Evolutionary conservation across 2,797 vertebrate genomes (phyloP).

Genomic region (Hapalemur alaotrensis): DNA sequence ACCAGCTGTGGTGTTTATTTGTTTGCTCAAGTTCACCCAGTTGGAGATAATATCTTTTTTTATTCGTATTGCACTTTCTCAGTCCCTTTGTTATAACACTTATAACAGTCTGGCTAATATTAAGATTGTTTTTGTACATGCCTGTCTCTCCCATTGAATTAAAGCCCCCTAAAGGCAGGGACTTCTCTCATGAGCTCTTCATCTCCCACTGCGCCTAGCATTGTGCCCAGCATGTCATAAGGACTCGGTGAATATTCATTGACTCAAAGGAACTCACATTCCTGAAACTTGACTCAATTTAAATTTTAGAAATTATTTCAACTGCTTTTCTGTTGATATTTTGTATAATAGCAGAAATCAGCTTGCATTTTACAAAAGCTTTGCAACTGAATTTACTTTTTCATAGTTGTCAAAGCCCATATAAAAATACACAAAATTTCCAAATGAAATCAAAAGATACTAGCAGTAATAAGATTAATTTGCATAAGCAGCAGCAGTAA

Average conservation of each 20-base stretch:
- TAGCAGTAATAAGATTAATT: constrained; percentile 21
- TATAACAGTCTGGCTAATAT: constrained; percentile 64
- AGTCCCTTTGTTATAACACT: constrained; percentile 59
- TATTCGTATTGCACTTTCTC: constrained; percentile 59
- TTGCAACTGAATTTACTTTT: constrained; percentile 20
- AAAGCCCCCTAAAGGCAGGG: constrained; percentile 47
- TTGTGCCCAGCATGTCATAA: constrained; percentile 48
- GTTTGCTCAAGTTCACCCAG: constrained; percentile 73
- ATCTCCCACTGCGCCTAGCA: constrained; percentile 61
- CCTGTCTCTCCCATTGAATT: constrained; percentile 50
- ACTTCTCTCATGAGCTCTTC: background rate
- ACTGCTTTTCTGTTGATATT: constrained; percentile 27
- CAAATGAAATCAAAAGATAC: constrained; percentile 44
- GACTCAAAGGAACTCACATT: background rate
- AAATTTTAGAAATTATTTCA: constrained; percentile 57
- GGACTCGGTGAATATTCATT: constrained; percentile 51
- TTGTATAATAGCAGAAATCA: constrained; percentile 2
- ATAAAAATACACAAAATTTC: constrained; percentile 16
- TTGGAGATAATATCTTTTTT: constrained; percentile 78
- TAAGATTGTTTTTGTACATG: constrained; percentile 28
- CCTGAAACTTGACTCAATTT: constrained; percentile 38
- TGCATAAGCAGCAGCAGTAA: background rate
- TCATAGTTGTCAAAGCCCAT: background rate
- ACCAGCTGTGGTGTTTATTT: constrained; percentile 80
- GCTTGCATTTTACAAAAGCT: constrained; percentile 25